Conservation (phyloP, 2,888 invertebrate genomes). For the Parelbella ahira region DNA sequence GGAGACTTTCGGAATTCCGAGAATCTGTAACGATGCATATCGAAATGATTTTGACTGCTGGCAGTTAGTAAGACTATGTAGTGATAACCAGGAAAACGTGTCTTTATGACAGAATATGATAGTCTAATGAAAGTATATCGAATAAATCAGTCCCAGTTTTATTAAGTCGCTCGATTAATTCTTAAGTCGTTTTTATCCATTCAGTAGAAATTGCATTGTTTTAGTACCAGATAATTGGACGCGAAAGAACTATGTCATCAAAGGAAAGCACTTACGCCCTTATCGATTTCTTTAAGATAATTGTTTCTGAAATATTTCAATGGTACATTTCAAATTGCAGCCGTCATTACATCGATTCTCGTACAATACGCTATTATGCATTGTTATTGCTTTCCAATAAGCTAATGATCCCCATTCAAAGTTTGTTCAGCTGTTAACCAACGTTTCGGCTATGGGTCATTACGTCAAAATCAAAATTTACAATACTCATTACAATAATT, state of each 20-base stretch:
- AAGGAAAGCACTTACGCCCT: background rate
- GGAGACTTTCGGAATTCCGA: no score
- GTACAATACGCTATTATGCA: conserved; percentile 12
- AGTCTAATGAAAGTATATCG: no score
- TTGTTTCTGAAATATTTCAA: background rate
- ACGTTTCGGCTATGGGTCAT: conserved; percentile 17
- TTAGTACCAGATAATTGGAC: no score
- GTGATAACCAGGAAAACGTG: no score
- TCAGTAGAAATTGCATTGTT: no score
- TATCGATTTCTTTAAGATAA: conserved; percentile 1
- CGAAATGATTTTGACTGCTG: no score
- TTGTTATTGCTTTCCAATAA: conserved; percentile 19
- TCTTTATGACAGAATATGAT: no score
- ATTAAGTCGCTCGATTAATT: no score
- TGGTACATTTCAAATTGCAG: conserved; percentile 2
- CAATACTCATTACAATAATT: conserved; percentile 5
- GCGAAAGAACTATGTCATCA: background rate
- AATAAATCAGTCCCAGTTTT: no score
- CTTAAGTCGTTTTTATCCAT: no score
- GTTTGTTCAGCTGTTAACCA: conserved; percentile 21
- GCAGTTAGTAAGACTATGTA: no score
- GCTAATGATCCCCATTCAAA: conserved; percentile 21
- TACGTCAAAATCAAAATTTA: conserved; percentile 8
- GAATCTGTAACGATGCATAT: no score
- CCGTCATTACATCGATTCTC: conserved; percentile 11